phyloP scores from a whole-genome alignment of 2,888 invertebrate genomes.

The Stenoptilia bipunctidactyla region DNA sequence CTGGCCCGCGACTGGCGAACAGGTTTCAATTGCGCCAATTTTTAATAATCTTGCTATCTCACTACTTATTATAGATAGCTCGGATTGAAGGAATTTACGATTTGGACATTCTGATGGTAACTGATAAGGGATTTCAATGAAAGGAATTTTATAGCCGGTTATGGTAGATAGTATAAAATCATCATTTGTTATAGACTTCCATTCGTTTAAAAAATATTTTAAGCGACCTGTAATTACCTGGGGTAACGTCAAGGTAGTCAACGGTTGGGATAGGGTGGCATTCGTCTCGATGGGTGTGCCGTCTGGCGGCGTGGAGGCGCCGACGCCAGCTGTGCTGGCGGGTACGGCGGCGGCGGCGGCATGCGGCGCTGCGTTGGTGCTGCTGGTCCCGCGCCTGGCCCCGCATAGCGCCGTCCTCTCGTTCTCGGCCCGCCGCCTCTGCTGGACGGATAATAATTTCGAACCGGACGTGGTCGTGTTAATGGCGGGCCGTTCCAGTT shows the following conservation, averaged over 20 bases:
- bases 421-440: slow-evolving; percentile 4
- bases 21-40: too few relatives aligned
- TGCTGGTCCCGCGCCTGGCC: not conserved
- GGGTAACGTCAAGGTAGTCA: not conserved
- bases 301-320: not conserved
- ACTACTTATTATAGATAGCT: too few relatives aligned
- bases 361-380: not conserved
- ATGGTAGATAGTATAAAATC: slow-evolving; percentile 2
- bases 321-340: not conserved
- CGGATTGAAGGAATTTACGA: too few relatives aligned
- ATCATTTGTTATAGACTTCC: slow-evolving; percentile 7
- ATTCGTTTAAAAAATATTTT: slow-evolving; percentile 4
- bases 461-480: not conserved
- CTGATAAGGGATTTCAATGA: too few relatives aligned
- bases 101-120: too few relatives aligned
- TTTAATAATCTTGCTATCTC: too few relatives aligned
- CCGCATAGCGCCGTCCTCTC: not conserved
- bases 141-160: slow-evolving; percentile 1
- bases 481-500: slow-evolving; percentile 4
- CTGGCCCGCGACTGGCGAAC: too few relatives aligned
- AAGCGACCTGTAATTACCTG: slow-evolving; percentile 8
- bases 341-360: not conserved
- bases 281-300: too few relatives aligned
- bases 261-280: not conserved
- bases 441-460: not conserved